These are phyloP conservation scores for Lymantria monacha DNA, from an alignment of 2,888 invertebrate species.

Conservation along the genomic window DNA sequence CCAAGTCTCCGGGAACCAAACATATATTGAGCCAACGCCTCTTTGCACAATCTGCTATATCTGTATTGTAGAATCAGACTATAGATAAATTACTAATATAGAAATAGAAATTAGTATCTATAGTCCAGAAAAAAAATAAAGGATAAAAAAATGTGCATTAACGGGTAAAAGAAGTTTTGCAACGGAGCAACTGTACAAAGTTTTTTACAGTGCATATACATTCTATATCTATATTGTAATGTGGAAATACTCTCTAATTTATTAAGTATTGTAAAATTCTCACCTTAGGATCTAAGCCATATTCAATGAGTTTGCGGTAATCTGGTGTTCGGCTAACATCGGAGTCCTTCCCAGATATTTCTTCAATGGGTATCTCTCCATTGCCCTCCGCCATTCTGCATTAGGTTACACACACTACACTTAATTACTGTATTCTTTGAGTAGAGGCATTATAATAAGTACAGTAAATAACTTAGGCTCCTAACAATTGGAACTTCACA, in stretches of 20 bases:
- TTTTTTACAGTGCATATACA: neutral
- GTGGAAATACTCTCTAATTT: neutral
- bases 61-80: too few relatives aligned
- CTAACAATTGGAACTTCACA: constrained; percentile 47
- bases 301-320: constrained; percentile 96
- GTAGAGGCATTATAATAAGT: constrained; percentile 30
- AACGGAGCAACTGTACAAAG: neutral
- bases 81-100: too few relatives aligned
- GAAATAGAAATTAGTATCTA: too few relatives aligned
- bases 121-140: too few relatives aligned
- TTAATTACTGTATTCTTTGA: constrained; percentile 31
- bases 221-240: neutral
- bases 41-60: too few relatives aligned
- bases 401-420: constrained; percentile 69
- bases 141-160: too few relatives aligned
- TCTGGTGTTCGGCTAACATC: constrained; percentile 91
- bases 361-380: constrained; percentile 91
- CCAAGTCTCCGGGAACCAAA: too few relatives aligned
- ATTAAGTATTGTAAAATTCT: constrained; percentile 23
- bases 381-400: constrained; percentile 92
- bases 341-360: constrained; percentile 85
- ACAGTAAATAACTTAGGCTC: constrained; percentile 30
- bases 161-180: neutral
- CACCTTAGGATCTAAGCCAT: constrained; percentile 97
- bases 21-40: too few relatives aligned